Conservation (phyloP, 2,888 invertebrate species). For the Hypercompe scribonia region DNA sequence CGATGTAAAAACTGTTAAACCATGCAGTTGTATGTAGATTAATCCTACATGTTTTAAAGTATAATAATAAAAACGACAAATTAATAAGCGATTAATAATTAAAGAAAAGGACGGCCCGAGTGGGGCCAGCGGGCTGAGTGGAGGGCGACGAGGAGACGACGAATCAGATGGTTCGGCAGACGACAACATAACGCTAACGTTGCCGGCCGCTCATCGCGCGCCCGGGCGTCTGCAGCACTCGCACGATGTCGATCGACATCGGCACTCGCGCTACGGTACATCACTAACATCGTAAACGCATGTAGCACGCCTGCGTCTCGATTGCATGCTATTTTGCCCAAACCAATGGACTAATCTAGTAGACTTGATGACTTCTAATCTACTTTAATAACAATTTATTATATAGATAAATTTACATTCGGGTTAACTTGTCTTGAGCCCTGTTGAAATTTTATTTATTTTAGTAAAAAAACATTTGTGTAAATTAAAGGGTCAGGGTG, state of each 20-base stretch:
- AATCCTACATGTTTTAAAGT: background rate
- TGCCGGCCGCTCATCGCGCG: conserved; percentile 74
- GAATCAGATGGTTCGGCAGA: conserved; percentile 86
- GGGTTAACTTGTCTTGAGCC: background rate
- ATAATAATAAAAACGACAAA: background rate
- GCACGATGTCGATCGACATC: conserved; percentile 40
- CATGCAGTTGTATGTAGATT: background rate
- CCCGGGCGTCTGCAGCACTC: conserved; percentile 37
- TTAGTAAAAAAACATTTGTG: background rate
- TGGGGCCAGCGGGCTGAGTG: conserved; percentile 21
- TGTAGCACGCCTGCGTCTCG: conserved; percentile 24
- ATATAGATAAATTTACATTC: background rate
- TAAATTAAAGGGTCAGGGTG: background rate
- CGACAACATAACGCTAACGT: conserved; percentile 87
- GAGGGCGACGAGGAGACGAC: conserved; percentile 56
- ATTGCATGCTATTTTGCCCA: conserved; percentile 35
- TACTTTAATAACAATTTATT: background rate
- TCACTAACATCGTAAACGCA: conserved; percentile 67
- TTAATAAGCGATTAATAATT: conserved; percentile 32
- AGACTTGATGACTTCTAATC: background rate
- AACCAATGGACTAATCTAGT: background rate
- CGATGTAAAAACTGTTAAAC: background rate
- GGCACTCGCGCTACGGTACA: conserved; percentile 56
- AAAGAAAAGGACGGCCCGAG: conserved; percentile 51
- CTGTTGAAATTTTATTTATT: background rate